Percentiles rank a stretch among this genome's conserved stretches.
These are phyloP conservation scores for Formica exsecta DNA, from an alignment of 1,140 invertebrate genomes.

Conservation along the genomic window DNA sequence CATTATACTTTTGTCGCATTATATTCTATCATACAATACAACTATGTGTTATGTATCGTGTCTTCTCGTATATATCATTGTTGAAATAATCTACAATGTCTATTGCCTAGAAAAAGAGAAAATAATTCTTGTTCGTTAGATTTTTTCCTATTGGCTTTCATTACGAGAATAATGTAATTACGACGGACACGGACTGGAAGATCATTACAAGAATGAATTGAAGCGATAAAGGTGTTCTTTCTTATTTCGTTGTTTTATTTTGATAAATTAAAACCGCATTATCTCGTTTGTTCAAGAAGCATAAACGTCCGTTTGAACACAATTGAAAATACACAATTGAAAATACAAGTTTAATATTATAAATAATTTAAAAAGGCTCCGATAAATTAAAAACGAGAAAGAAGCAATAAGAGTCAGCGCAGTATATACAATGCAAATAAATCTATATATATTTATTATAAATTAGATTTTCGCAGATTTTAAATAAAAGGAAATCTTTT, in stretches of 20 bases:
- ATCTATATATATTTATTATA: background rate
- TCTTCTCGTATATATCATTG: background rate
- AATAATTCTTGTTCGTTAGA: conserved; percentile 27
- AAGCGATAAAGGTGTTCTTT: conserved; percentile 31
- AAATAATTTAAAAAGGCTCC: no score
- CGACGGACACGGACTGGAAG: conserved; percentile 44
- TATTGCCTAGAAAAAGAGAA: conserved; percentile 12
- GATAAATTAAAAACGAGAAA: no score
- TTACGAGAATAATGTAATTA: conserved; percentile 58
- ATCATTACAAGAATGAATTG: conserved; percentile 58
- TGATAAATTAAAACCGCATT: conserved; percentile 60
- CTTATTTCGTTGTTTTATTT: background rate
- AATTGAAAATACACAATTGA: no score
- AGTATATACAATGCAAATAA: no score
- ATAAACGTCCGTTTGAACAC: background rate
- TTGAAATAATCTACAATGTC: background rate
- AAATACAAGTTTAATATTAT: background rate
- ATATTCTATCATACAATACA: background rate
- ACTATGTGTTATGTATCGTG: background rate
- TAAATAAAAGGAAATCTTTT: background rate
- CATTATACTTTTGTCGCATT: background rate
- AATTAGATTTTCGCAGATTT: background rate
- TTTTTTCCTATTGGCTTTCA: conserved; percentile 55
- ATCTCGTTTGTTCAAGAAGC: conserved; percentile 16
- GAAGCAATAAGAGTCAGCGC: no score